A percentile compares a stretch with the other conserved stretches of the same genome.
These are phyloP conservation scores for Steinernema scapterisci DNA, from an alignment of 2,888 invertebrate species.

Conservation along the genomic window DNA sequence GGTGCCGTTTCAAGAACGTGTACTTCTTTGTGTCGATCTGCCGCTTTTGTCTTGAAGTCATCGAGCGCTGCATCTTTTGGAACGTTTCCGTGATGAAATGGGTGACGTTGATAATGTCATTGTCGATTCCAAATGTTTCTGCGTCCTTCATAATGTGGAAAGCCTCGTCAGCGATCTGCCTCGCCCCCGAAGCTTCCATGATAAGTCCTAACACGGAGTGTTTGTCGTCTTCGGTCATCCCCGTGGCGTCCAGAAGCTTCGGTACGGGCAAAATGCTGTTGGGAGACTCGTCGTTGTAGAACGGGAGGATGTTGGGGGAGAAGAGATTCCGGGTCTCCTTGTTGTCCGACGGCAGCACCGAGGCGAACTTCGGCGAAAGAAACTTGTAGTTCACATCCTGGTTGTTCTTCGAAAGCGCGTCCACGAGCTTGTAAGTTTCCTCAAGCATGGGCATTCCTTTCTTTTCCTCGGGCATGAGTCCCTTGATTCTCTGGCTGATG, in stretches of 20 bases:
- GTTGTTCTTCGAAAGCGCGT: conserved; percentile 46
- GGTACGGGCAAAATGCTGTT: conserved; percentile 47
- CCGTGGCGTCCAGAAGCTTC: conserved; percentile 46
- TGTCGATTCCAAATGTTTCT: conserved; percentile 39
- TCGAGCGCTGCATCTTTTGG: conserved; percentile 37
- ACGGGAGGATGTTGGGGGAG: conserved; percentile 52
- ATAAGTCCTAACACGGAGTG: conserved; percentile 48
- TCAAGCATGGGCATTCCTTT: conserved; percentile 37
- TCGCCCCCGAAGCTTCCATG: conserved; percentile 52
- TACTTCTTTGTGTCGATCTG: conserved; percentile 40
- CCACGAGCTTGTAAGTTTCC: conserved; percentile 46
- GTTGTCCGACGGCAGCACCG: conserved; percentile 48
- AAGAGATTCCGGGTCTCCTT: conserved; percentile 46
- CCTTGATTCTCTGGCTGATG: conserved; percentile 40
- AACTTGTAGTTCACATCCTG: conserved; percentile 48
- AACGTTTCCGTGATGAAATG: conserved; percentile 42
- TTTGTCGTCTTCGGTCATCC: conserved; percentile 44
- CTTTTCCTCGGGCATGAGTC: conserved; percentile 40
- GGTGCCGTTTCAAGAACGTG: conserved; percentile 48
- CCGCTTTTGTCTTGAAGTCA: conserved; percentile 44
- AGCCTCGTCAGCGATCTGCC: conserved; percentile 54
- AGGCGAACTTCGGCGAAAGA: conserved; percentile 52
- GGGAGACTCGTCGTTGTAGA: conserved; percentile 51
- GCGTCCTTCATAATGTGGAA: conserved; percentile 41
- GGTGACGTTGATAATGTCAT: conserved; percentile 48